Evolutionary conservation across 2,888 invertebrate species (phyloP).

Genomic region (Branchipolynoe longqiensis): DNA sequence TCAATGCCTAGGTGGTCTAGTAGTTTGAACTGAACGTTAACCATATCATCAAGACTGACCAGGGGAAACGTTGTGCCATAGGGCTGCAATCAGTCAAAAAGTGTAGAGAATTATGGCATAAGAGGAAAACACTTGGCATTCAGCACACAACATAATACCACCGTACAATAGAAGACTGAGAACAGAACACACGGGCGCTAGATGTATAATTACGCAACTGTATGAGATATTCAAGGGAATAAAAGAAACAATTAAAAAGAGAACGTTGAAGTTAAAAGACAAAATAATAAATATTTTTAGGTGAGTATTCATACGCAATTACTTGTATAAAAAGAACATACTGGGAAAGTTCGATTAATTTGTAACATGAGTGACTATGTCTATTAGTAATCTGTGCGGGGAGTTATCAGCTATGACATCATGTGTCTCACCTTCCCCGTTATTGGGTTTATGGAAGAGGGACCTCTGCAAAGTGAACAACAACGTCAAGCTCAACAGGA

Average conservation of each 20-base stretch:
- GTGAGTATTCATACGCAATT: not conserved
- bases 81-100: conserved; percentile 68
- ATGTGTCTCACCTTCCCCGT: conserved; percentile 74
- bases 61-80: conserved; percentile 81
- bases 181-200: too few relatives aligned
- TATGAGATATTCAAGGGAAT: too few relatives aligned
- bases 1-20: conserved; percentile 79
- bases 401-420: not conserved
- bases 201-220: too few relatives aligned
- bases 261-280: not conserved
- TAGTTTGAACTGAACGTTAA: conserved; percentile 76
- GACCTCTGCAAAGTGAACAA: conserved; percentile 74
- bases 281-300: not conserved
- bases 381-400: too few relatives aligned
- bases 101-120: not conserved
- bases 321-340: not conserved
- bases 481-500: not conserved
- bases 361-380: too few relatives aligned
- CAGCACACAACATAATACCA: too few relatives aligned
- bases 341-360: not conserved
- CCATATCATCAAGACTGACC: conserved; percentile 79
- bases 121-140: too few relatives aligned
- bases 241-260: not conserved
- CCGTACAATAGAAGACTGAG: too few relatives aligned
- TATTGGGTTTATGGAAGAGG: conserved; percentile 78